Conservation (phyloP, 2,797 vertebrate genomes). For the Synaphobranchus kaupii region DNA sequence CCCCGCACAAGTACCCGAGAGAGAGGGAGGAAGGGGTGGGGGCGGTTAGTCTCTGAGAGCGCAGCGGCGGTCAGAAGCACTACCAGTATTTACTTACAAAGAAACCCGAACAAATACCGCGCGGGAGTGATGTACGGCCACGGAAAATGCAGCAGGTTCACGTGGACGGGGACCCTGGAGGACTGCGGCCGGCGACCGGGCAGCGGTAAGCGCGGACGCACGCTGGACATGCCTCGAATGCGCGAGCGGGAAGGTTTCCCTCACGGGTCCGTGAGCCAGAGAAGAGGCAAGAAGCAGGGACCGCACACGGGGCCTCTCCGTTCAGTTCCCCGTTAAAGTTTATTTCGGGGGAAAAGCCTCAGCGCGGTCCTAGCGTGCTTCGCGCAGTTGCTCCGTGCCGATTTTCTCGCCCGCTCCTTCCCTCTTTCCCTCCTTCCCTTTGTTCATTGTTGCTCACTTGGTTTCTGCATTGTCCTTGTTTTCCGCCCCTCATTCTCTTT, state of each 20-base stretch:
- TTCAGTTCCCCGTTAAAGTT: background rate
- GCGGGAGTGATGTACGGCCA: slow-evolving; percentile 18
- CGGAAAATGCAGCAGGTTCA: slow-evolving; percentile 19
- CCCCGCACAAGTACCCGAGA: background rate
- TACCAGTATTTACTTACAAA: background rate
- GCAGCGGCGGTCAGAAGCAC: background rate
- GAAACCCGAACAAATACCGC: background rate
- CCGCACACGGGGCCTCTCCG: too few relatives aligned
- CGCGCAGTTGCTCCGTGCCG: background rate
- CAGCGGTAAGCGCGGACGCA: slow-evolving; percentile 1
- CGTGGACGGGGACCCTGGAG: slow-evolving; percentile 30
- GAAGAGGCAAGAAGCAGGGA: background rate
- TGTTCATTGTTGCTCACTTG: background rate
- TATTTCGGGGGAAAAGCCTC: background rate
- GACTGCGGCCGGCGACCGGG: slow-evolving; percentile 8
- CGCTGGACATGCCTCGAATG: background rate
- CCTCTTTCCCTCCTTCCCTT: background rate
- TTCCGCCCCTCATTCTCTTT: background rate
- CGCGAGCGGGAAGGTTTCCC: background rate
- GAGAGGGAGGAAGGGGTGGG: background rate
- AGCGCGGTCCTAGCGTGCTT: background rate
- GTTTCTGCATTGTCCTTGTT: background rate
- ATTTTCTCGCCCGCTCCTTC: background rate
- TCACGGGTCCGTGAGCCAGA: background rate
- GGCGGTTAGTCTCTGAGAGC: background rate